Evolutionary conservation across 2,113 vertebrate species (phyloP), one percentile per base, ranked within the genome.

Genomic region (Gasterosteus aculeatus): DNA sequence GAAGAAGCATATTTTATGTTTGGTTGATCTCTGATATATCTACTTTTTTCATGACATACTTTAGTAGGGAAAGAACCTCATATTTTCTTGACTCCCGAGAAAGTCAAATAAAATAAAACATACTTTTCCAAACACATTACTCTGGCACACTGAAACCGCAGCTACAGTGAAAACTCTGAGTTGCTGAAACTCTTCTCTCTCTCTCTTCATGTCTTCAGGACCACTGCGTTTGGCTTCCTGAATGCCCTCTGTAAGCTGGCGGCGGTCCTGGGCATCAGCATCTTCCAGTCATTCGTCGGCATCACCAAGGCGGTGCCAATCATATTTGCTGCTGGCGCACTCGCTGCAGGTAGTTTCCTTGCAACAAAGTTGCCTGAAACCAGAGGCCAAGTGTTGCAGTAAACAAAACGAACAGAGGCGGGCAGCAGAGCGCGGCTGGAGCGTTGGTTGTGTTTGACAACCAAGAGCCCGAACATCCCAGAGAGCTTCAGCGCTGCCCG

Each of bases 231-330:
- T 0, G 97, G 97, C 3, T 99, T 99, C 93, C 92, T 98, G 82
- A 99, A 99, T 0, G 97, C 97, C 0, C 93, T 98, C 46, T 98
- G 97, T 81, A 98, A 98, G 84, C 90, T 98, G 90, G 97, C 97
- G 0, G 97, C 97, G 0, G 97, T 98, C 46, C 87, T 99, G 94
- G 97, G 97, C 64, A 98, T 98, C 93, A 97, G 96, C 94, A 98
- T 97, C 93, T 99, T 99, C 94, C 96, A 97, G 0, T 99, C 97
- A 9, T 98, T 99, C 2, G 97, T 99, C 41, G 97, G 96, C 57
- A 95, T 98, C 92, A 97, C 97, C 76, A 97, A 98, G 90, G 97
- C 97, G 0, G 94, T 97, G 58, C 97, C 97, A 79, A 99, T 99
- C 91, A 72, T 99, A 18, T 94, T 98, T 3, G 97, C 97, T 0